A percentile compares a stretch with the other conserved stretches of the same genome.
Evolutionary conservation across 2,113 vertebrate species (phyloP).

Genomic region (Paradisaea rubra): DNA sequence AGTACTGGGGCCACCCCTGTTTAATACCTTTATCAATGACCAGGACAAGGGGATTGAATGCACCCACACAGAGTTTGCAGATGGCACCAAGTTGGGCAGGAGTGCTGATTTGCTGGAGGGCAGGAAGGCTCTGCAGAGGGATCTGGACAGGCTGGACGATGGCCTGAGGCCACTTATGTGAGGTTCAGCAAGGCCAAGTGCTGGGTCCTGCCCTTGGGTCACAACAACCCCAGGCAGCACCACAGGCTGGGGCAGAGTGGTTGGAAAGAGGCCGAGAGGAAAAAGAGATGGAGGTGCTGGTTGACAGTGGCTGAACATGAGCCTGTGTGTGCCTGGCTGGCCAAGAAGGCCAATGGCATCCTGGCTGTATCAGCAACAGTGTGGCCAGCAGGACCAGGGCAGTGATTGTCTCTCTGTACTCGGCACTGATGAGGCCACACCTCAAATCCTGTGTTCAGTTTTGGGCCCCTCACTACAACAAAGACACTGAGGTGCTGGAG

Average conservation of each 20-base stretch:
- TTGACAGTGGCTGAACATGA: background rate
- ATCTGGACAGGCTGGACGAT: background rate
- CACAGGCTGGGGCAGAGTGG: background rate
- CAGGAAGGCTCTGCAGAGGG: background rate
- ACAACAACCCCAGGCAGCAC: background rate
- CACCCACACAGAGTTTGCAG: background rate
- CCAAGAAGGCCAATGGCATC: background rate
- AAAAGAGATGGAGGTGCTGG: background rate
- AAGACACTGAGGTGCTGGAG: background rate
- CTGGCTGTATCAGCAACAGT: background rate
- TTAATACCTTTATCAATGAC: background rate
- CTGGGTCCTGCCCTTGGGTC: background rate
- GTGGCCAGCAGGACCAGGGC: background rate
- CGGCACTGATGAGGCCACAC: too few species aligned
- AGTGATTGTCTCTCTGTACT: background rate
- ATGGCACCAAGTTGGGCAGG: background rate
- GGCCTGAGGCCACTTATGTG: rapidly evolving
- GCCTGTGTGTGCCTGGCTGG: background rate
- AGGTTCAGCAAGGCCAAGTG: background rate
- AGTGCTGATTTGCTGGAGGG: background rate
- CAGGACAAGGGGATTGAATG: background rate
- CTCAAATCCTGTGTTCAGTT: background rate
- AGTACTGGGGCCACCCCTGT: background rate
- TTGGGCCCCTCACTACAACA: background rate
- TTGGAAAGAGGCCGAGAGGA: background rate